Base-by-base conservation (phyloP, 1,140 invertebrate genomes). In the Periplaneta americana region DNA sequence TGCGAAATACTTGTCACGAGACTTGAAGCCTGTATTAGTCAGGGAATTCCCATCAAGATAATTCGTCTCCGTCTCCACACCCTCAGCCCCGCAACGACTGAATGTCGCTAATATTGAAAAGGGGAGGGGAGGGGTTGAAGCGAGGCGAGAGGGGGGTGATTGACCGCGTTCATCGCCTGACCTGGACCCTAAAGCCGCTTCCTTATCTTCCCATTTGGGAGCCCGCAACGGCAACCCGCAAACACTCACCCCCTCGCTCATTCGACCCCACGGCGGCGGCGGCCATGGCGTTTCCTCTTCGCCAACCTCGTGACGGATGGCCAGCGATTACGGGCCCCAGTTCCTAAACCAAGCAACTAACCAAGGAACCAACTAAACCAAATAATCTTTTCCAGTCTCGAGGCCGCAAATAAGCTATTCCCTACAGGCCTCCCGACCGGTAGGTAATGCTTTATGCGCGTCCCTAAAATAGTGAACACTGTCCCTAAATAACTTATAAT, bases 141-240 rank as follows among this genome's bases (percentile, higher is more conserved):
- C 4, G 37, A 39, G 37, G 11, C 11, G 74, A 34, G 74, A 34
- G 31, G 75, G 75, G 34, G 34, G 75, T 76, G 75, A 76, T 76
- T 11, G 75, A 76, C 75, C 75, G 75, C 75, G 6, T 76, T 76
- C 75, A 76, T 76, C 75, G 32, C 75, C 32, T 76, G 75, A 76
- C 32, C 75, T 48, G 18, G 75, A 13, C 75, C 75, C 75, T 11
- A 34, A 76, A 76, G 18, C 32, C 13, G 75, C 32, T 76, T 76
- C 75, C 75, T 76, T 76, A 76, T 76, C 75, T 76, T 11, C 34
- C 34, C 34, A 35, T 76, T 35, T 76, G 32, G 75, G 75, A 48
- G 1, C 39, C 39, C 39, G n/a, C 39, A 48, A 22, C 39, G 15
- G 13, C 13, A 48, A 48, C 39, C 39, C 4, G 17, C 39, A 48